Evolutionary conservation across 2,888 invertebrate species (phyloP).

Genomic region (Drosophila rubida): DNA sequence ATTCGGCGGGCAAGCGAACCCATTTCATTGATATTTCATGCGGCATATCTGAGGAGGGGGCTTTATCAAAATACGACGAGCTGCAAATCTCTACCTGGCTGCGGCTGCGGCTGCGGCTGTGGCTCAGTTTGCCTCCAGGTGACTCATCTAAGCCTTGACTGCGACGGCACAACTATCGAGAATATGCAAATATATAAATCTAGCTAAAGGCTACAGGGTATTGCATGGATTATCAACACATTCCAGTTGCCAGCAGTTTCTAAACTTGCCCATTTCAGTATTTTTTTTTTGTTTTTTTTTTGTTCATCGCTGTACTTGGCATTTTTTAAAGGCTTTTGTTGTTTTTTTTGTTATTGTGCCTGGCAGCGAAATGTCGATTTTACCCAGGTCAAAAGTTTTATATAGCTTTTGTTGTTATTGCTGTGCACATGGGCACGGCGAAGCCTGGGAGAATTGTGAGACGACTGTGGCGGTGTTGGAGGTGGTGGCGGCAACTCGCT

Average conservation of each 20-base stretch:
- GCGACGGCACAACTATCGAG: conserved; percentile 23
- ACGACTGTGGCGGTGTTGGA: conserved; percentile 14
- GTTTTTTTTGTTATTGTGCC: conserved; percentile 28
- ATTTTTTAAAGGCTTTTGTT: conserved; percentile 37
- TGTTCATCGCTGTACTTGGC: background rate
- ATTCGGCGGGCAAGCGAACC: background rate
- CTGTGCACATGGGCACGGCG: conserved; percentile 69
- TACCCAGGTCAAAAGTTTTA: conserved; percentile 56
- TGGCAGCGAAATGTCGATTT: conserved; percentile 71
- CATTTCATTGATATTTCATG: background rate
- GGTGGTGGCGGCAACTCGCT: conserved; percentile 59
- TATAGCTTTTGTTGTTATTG: conserved; percentile 26
- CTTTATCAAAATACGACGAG: conserved; percentile 4
- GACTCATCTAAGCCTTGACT: conserved; percentile 28
- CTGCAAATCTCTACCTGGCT: conserved; percentile 11
- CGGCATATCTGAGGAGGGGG: background rate
- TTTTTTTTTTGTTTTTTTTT: background rate
- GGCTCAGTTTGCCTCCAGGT: conserved; percentile 18
- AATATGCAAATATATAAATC: conserved; percentile 59
- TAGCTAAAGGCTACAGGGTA: conserved; percentile 56
- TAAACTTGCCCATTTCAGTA: conserved; percentile 19
- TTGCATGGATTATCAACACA: conserved; percentile 59
- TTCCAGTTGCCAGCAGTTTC: conserved; percentile 30
- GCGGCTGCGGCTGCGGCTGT: background rate
- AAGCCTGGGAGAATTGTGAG: conserved; percentile 56